A percentile compares a stretch with the other conserved stretches of the same genome.
These are phyloP conservation scores for Vanessa atalanta DNA, from an alignment of 1,140 invertebrate species.

Conservation along the genomic window DNA sequence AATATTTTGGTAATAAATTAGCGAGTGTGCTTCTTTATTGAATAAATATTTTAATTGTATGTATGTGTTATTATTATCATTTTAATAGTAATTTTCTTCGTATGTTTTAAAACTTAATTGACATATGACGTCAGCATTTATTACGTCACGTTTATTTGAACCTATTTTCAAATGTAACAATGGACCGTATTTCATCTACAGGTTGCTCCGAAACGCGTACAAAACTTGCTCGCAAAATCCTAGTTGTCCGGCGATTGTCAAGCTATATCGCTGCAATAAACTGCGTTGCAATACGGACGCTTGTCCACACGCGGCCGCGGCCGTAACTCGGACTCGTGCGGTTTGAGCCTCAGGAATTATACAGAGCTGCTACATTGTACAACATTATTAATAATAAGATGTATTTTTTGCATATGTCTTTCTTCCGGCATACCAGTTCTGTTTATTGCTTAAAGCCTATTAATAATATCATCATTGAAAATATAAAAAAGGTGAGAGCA, in stretches of 20 bases:
- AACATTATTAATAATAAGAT: background rate
- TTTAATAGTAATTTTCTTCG: too few relatives aligned
- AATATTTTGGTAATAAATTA: too few relatives aligned
- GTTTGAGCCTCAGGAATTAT: conserved; percentile 37
- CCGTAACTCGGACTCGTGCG: conserved; percentile 51
- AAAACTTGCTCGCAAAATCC: conserved; percentile 37
- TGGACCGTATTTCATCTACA: conserved; percentile 29
- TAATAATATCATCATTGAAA: too few relatives aligned
- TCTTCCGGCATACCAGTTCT: too few relatives aligned
- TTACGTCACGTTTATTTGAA: background rate
- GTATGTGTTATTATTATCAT: too few relatives aligned
- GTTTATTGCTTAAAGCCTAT: too few relatives aligned
- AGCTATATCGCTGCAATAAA: conserved; percentile 62
- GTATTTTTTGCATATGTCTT: too few relatives aligned
- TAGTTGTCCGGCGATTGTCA: conserved; percentile 49
- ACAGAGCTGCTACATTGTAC: conserved; percentile 41
- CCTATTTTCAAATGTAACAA: background rate
- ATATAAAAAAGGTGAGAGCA: too few relatives aligned
- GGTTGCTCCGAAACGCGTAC: conserved; percentile 30
- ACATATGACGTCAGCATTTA: too few relatives aligned
- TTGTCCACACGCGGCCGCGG: conserved; percentile 58
- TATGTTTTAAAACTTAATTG: too few relatives aligned
- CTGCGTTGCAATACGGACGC: conserved; percentile 61
- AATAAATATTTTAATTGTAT: too few relatives aligned
- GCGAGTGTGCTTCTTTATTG: too few relatives aligned